A percentile compares a stretch with the other conserved stretches of the same genome.
These are phyloP conservation scores for Anneissia japonica DNA, from an alignment of 35 echinoderm and acorn worm genomes.

Conservation along the genomic window DNA sequence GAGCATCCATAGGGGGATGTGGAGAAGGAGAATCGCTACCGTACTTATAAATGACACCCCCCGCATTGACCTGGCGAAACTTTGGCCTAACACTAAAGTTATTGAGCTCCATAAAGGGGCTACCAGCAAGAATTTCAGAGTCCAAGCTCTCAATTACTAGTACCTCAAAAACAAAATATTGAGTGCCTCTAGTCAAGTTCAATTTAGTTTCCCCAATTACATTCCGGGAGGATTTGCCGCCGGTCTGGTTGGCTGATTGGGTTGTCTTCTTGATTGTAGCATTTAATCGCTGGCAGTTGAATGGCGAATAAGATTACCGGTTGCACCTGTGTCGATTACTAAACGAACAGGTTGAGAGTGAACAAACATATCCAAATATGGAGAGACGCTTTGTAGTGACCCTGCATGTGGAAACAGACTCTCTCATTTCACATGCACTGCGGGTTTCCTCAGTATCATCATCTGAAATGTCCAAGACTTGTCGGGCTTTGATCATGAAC, in stretches of 20 bases:
- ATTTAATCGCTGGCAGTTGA: no score
- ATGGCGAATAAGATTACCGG: no score
- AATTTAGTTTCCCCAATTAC: not conserved
- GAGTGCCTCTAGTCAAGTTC: not conserved
- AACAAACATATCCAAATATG: no score
- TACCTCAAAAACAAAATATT: not conserved
- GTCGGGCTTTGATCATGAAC: conserved; percentile 35
- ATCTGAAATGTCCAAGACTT: conserved; percentile 20
- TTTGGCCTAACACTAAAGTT: not conserved
- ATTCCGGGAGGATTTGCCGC: not conserved
- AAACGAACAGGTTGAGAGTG: no score
- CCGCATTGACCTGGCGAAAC: not conserved
- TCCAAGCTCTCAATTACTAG: not conserved
- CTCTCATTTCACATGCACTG: not conserved
- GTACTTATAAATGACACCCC: no score
- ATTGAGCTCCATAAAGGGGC: not conserved
- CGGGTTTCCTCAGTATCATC: not conserved
- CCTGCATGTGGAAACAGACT: no score
- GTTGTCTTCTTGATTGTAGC: not conserved
- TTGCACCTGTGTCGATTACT: no score
- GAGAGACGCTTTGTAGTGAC: no score
- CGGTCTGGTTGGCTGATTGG: not conserved
- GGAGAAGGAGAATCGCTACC: no score
- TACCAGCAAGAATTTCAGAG: not conserved
- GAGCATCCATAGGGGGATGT: no score